phyloP scores from a whole-genome alignment of 2,113 vertebrate species.

The Varanus salvator region DNA sequence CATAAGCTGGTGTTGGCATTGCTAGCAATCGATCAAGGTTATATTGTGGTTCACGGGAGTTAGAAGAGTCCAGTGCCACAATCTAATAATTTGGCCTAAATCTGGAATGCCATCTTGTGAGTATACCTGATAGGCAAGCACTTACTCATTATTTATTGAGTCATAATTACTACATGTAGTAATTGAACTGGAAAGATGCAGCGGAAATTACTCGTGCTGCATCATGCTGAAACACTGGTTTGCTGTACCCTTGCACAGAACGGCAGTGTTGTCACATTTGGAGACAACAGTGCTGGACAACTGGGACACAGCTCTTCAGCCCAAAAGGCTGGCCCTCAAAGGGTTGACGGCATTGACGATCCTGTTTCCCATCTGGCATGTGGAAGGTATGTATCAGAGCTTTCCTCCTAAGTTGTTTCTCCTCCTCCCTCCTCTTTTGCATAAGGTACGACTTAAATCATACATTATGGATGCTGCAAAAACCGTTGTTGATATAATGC shows the following conservation, averaged over 20 bases:
- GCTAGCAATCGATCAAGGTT: no score
- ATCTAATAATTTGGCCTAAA: no score
- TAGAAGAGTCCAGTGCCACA: no score
- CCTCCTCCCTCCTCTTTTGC: no score
- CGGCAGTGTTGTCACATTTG: constrained; percentile 73
- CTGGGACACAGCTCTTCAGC: constrained; percentile 61
- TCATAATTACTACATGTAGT: no score
- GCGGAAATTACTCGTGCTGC: neutral
- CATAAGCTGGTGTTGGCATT: no score
- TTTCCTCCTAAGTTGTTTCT: neutral
- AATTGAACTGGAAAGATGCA: neutral
- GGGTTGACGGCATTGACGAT: constrained; percentile 50
- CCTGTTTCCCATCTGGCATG: constrained; percentile 69
- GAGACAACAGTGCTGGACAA: constrained; percentile 67
- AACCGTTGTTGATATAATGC: neutral
- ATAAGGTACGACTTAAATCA: no score
- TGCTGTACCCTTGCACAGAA: constrained; percentile 49
- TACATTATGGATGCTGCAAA: neutral
- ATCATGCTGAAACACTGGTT: neutral
- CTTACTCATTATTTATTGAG: no score
- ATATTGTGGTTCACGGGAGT: no score
- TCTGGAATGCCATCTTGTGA: no score
- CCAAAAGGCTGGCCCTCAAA: constrained; percentile 59
- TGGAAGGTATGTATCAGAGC: constrained; percentile 64
- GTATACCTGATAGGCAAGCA: no score